Conservation (phyloP, 92 coral and sea anemone species). For the Palythoa caribaeorum region DNA sequence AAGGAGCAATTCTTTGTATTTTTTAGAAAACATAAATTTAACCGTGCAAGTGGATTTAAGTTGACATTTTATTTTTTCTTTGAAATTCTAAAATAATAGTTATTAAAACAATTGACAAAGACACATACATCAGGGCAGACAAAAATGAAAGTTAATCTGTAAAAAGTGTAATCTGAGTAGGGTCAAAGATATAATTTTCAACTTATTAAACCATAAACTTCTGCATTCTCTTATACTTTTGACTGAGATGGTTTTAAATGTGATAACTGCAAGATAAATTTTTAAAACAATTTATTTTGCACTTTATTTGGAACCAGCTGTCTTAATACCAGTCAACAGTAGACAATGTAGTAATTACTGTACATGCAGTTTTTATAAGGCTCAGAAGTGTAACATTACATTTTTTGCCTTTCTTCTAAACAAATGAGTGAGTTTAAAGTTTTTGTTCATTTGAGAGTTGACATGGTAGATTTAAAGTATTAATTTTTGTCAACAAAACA, state of each 20-base stretch:
- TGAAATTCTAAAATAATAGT: neutral
- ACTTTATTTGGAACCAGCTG: no score
- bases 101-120: constrained; percentile 22
- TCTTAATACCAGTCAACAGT: no score
- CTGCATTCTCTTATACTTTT: neutral
- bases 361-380: no score
- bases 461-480: no score
- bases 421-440: no score
- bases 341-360: no score
- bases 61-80: neutral
- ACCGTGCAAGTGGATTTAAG: neutral
- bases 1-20: constrained; percentile 3
- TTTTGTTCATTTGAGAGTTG: no score
- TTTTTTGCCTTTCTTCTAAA: no score
- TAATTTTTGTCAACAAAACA: no score
- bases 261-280: neutral
- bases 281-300: no score
- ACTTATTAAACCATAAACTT: no score
- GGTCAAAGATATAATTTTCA: neutral
- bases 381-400: no score
- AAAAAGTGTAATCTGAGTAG: constrained; percentile 4
- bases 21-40: neutral
- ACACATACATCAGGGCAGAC: constrained; percentile 16
- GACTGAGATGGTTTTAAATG: neutral
- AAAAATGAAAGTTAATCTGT: constrained; percentile 19